A percentile compares a stretch with the other conserved stretches of the same genome.
These are phyloP conservation scores for Chelmon rostratus DNA, from an alignment of 2,797 vertebrate species.

Conservation along the genomic window DNA sequence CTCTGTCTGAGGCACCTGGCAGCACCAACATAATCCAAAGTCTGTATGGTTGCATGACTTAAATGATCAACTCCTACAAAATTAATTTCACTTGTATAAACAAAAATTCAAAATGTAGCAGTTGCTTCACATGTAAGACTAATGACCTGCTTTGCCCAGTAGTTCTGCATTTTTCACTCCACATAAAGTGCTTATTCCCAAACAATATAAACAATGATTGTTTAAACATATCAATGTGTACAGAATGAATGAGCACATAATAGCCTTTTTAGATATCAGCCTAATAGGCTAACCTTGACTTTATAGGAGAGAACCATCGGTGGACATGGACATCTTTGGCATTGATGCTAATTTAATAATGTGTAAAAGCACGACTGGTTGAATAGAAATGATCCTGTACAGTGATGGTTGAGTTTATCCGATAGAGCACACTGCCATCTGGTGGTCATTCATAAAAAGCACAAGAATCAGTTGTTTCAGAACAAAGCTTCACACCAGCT, in stretches of 20 bases:
- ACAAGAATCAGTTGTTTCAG: slow-evolving; percentile 1
- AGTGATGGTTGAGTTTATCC: slow-evolving; percentile 12
- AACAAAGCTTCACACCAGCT: not conserved
- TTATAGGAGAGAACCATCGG: not conserved
- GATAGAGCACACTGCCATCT: slow-evolving; percentile 64
- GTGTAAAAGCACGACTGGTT: not conserved
- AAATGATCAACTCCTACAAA: not conserved
- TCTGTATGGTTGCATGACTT: not conserved
- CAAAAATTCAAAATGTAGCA: not conserved
- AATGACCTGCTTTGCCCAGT: not conserved
- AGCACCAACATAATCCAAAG: not conserved
- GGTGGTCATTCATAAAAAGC: slow-evolving; percentile 20
- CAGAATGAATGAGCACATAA: not conserved
- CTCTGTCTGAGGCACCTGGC: not conserved
- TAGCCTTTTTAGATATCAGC: not conserved
- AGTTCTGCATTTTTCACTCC: not conserved
- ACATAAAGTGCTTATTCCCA: not conserved
- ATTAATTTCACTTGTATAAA: not conserved
- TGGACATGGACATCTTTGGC: not conserved
- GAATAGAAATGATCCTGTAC: not conserved
- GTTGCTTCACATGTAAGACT: not conserved
- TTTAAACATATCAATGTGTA: not conserved
- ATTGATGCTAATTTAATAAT: slow-evolving; percentile 6
- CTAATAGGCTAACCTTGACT: not conserved
- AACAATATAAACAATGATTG: not conserved